Percentiles rank a stretch among this genome's conserved stretches.
phyloP scores from a whole-genome alignment of 2,113 vertebrate species.

The Polypterus bichir region DNA sequence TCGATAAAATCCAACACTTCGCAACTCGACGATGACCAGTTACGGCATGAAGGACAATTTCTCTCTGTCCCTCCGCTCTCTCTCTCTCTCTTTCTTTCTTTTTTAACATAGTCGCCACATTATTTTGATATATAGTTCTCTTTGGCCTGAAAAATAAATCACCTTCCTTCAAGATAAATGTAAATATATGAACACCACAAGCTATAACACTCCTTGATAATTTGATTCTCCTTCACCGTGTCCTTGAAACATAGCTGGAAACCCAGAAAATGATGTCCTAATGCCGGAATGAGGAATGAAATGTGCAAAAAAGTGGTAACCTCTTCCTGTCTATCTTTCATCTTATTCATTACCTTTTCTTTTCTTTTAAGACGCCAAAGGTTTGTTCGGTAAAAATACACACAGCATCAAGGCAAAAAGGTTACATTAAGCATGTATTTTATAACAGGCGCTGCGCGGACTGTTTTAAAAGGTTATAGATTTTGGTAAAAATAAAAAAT shows the following conservation, averaged over 20 bases:
- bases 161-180: constrained; percentile 38
- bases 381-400: too few species aligned
- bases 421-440: not conserved
- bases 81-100: constrained; percentile 15
- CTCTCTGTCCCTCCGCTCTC: too few species aligned
- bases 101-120: constrained; percentile 24
- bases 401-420: not conserved
- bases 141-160: constrained; percentile 21
- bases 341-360: too few species aligned
- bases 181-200: constrained; percentile 41
- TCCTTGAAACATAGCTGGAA: constrained; percentile 46
- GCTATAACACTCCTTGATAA: constrained; percentile 31
- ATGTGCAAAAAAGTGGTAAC: not conserved
- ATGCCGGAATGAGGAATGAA: constrained; percentile 5
- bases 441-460: too few species aligned
- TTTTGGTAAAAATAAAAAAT: too few species aligned
- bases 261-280: constrained; percentile 25
- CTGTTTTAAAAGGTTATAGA: too few species aligned
- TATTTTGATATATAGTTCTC: constrained; percentile 33
- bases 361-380: too few species aligned
- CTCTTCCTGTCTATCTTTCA: not conserved
- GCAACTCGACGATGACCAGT: constrained; percentile 27
- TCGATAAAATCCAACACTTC: constrained; percentile 24
- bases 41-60: constrained; percentile 37
- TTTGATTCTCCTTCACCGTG: constrained; percentile 41